Evolutionary conservation across 2,888 invertebrate genomes (phyloP), one percentile per base, ranked within the genome.

Genomic region (Drosophila anomalata): DNA sequence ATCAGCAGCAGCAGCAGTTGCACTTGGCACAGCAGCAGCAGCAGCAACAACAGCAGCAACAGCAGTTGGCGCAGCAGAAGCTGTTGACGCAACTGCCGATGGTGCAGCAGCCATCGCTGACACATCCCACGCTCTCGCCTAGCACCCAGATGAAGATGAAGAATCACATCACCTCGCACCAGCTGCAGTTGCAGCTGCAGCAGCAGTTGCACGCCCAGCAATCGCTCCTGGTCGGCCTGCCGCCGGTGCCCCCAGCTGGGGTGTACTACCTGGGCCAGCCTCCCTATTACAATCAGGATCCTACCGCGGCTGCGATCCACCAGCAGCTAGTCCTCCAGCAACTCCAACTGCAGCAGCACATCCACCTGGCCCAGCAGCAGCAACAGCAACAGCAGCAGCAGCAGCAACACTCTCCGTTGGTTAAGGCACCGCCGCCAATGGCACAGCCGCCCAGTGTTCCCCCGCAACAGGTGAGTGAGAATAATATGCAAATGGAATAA

Each of bases 141-240:
- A 90, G 90, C 76, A 90, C 91, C 3, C 91, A 90, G 54, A 58
- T 90, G 56, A 90, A 90, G 72, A 79, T 90, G 29, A 90, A 89
- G 68, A 90, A 88, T 69, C 90, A 90, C 76, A 90, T 90, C 22
- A 91, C 79, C 50, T 85, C 89, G 29, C 91, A 90, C 69, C 91
- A 91, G 59, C 41, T 89, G 67, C 90, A 89, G 24, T 62, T 81
- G 75, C 81, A 86, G 63, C 58, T 79, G 56, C 91, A 89, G 42
- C 89, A 87, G 9, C 90, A 86, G 33, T 51, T 63, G 22, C 75
- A 74, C 9, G 73, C 68, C 31, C 59, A 66, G 4, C 48, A 70
- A 41, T 75, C 78, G 59, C 59, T 87, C 33, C 17, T 85, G 59
- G 75, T 75, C 5, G 73, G 73, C n/a, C 76, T 71, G 62, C 82